phyloP scores from a whole-genome alignment of 2,888 invertebrate species.

The Molorchus minor region DNA sequence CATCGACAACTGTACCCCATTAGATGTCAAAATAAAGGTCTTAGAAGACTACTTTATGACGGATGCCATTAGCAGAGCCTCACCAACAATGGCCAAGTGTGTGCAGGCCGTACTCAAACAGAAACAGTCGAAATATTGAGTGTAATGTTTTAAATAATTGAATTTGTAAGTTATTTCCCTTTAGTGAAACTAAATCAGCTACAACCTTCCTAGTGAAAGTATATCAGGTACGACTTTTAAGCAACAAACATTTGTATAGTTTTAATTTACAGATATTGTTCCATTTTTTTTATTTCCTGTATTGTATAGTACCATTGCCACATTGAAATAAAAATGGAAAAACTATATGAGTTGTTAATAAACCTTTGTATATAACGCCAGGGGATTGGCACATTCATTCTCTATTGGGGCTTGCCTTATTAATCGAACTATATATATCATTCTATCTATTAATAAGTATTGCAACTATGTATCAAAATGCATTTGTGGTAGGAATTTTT shows the following conservation, averaged over 20 bases:
- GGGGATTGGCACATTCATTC: no score
- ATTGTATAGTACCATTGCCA: neutral
- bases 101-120: constrained; percentile 89
- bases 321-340: constrained; percentile 3
- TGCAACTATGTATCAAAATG: no score
- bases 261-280: constrained; percentile 12
- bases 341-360: neutral
- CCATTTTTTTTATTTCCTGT: constrained; percentile 4
- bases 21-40: constrained; percentile 79
- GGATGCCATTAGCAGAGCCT: constrained; percentile 93
- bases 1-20: constrained; percentile 57
- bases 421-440: no score
- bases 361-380: no score
- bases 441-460: no score
- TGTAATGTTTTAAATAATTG: constrained; percentile 28
- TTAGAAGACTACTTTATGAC: constrained; percentile 95
- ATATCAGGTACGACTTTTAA: constrained; percentile 9
- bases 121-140: constrained; percentile 60
- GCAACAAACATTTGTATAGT: constrained; percentile 15
- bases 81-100: constrained; percentile 98
- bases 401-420: no score
- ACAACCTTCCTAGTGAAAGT: constrained; percentile 18
- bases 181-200: constrained; percentile 10
- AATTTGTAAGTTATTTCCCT: constrained; percentile 23
- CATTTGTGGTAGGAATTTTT: no score